Conservation (phyloP, 1,140 invertebrate genomes). For the Heterodera carotae region DNA sequence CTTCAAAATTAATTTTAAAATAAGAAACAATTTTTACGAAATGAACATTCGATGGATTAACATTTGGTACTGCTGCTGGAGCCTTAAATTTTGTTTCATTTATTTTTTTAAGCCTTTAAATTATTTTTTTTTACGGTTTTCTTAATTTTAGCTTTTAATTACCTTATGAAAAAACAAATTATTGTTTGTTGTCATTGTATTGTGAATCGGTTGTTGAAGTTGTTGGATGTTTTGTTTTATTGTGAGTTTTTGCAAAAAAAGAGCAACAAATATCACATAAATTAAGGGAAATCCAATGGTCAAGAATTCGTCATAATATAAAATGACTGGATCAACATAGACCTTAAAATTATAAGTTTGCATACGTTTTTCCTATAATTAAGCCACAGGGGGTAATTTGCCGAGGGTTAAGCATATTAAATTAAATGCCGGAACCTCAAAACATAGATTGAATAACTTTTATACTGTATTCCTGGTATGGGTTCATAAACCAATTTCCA, state of each 20-base stretch:
- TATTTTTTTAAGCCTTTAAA: background rate
- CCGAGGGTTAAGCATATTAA: too few relatives aligned
- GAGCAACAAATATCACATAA: conserved; percentile 5
- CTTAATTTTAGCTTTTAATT: background rate
- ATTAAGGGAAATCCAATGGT: conserved; percentile 11
- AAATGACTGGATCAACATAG: conserved; percentile 3
- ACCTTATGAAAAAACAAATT: background rate
- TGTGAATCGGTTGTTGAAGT: background rate
- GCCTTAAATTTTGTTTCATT: too few relatives aligned
- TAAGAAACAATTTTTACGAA: too few relatives aligned
- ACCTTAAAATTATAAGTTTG: conserved; percentile 1
- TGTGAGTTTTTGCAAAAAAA: conserved; percentile 12
- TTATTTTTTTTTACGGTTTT: background rate
- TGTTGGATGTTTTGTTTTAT: background rate
- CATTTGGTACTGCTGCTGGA: background rate
- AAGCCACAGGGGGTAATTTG: too few relatives aligned
- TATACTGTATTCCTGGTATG: background rate
- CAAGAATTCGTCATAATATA: conserved; percentile 20
- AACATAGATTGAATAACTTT: too few relatives aligned
- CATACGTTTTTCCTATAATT: too few relatives aligned
- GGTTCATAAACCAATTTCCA: background rate
- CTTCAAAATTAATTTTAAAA: too few relatives aligned
- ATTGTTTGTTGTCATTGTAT: background rate
- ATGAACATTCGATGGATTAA: background rate
- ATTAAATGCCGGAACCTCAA: too few relatives aligned